phyloP scores from a whole-genome alignment of 2,113 vertebrate species.

The Clarias macrocephalus region DNA sequence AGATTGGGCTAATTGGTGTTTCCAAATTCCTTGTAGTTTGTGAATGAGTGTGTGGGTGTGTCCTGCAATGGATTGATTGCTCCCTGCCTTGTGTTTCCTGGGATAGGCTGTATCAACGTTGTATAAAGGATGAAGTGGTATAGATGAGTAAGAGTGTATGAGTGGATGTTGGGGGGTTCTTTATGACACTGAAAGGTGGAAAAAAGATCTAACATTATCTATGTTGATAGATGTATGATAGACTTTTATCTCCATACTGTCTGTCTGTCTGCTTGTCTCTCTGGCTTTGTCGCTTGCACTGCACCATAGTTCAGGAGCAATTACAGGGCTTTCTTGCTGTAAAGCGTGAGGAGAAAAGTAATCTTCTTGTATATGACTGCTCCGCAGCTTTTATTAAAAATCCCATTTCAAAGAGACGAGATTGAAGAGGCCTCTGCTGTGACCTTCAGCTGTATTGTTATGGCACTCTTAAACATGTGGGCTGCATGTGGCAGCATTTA shows the following conservation, averaged over 20 bases:
- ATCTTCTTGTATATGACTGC: slow-evolving; percentile 53
- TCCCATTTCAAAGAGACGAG: slow-evolving; percentile 52
- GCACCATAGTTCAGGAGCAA: slow-evolving; percentile 63
- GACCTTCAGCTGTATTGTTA: slow-evolving; percentile 56
- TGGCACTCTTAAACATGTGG: slow-evolving; percentile 4
- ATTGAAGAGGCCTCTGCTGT: slow-evolving; percentile 56
- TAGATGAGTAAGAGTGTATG: too few relatives aligned
- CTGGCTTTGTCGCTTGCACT: slow-evolving; percentile 39
- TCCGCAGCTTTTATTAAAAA: slow-evolving; percentile 60
- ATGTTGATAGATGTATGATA: not conserved
- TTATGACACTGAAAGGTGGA: too few relatives aligned
- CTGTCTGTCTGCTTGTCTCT: not conserved
- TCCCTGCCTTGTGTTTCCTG: too few relatives aligned
- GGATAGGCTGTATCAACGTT: too few relatives aligned
- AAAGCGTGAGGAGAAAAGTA: slow-evolving; percentile 36
- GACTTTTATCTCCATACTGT: not conserved
- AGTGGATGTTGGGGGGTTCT: too few relatives aligned
- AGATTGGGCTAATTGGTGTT: too few relatives aligned
- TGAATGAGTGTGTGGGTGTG: too few relatives aligned
- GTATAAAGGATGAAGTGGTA: too few relatives aligned
- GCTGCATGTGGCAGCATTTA: not conserved
- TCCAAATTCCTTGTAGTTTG: too few relatives aligned
- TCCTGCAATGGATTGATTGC: too few relatives aligned
- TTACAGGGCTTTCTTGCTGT: slow-evolving; percentile 50
- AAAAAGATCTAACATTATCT: too few relatives aligned